Conservation (phyloP, 2,888 invertebrate species). For the Cephus runcator region DNA sequence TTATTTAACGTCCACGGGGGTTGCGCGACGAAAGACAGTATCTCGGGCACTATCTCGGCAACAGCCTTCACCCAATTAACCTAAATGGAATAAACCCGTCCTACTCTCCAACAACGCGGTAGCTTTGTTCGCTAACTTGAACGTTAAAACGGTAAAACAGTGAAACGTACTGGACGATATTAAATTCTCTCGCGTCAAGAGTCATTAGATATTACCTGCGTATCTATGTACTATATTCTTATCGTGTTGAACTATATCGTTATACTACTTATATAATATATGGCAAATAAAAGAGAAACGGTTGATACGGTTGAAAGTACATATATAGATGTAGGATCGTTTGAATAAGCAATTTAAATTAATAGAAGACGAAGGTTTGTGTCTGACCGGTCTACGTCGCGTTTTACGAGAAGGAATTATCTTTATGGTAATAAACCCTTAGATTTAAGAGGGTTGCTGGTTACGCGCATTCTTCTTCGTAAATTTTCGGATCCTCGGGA, state of each 20-base stretch:
- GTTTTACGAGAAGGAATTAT: not conserved
- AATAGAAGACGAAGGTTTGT: not conserved
- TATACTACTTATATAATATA: not conserved
- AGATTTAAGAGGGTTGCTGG: not conserved
- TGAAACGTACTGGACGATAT: not conserved
- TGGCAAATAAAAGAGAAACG: not conserved
- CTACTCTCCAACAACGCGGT: not conserved
- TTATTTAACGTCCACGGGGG: not conserved
- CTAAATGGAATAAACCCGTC: slow-evolving; percentile 15
- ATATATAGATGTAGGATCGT: not conserved
- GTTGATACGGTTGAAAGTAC: not conserved
- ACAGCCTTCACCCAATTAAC: slow-evolving; percentile 15
- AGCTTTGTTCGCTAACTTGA: not conserved
- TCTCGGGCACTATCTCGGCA: not conserved
- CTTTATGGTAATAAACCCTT: not conserved
- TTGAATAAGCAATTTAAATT: not conserved
- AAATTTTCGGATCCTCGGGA: not conserved
- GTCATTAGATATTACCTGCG: not conserved
- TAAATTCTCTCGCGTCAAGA: not conserved
- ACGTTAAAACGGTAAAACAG: not conserved
- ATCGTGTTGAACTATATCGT: not conserved
- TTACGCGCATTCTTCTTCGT: not conserved
- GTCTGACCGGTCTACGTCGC: not conserved
- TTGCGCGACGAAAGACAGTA: not conserved
- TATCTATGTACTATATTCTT: not conserved